Percentiles rank a stretch among this genome's conserved stretches.
phyloP scores from a whole-genome alignment of 2,888 invertebrate species.

The Ectemnius continuus region DNA sequence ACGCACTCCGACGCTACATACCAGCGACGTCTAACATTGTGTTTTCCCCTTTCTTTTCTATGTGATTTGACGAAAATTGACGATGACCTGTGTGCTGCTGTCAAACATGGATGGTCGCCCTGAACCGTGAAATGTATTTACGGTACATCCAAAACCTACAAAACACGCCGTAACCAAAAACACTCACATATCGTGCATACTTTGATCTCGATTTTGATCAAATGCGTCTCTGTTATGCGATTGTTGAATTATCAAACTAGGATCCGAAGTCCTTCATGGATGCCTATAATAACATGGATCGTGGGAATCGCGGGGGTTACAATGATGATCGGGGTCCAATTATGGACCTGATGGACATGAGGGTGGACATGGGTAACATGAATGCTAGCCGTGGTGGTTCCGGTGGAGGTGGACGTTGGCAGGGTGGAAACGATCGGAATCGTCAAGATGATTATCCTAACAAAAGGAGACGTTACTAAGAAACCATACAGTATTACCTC shows the following conservation, averaged over 20 bases:
- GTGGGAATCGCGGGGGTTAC: slow-evolving; percentile 75
- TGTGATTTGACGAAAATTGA: slow-evolving; percentile 79
- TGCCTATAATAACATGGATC: slow-evolving; percentile 77
- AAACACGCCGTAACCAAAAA: slow-evolving; percentile 34
- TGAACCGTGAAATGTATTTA: slow-evolving; percentile 72
- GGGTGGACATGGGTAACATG: slow-evolving; percentile 76
- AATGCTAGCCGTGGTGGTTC: slow-evolving; percentile 74
- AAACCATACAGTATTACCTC: slow-evolving; percentile 29
- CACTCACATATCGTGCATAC: slow-evolving; percentile 10
- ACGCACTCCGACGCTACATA: slow-evolving; percentile 45
- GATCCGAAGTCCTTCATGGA: slow-evolving; percentile 79
- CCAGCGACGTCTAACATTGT: slow-evolving; percentile 75
- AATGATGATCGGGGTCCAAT: slow-evolving; percentile 76
- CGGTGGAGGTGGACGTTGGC: slow-evolving; percentile 75
- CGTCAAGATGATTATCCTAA: slow-evolving; percentile 84
- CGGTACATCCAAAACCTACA: slow-evolving; percentile 62
- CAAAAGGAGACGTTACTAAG: slow-evolving; percentile 83
- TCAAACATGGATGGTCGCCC: slow-evolving; percentile 77
- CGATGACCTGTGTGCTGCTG: slow-evolving; percentile 77
- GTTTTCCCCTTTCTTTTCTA: slow-evolving; percentile 79
- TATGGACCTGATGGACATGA: slow-evolving; percentile 78
- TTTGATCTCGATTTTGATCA: slow-evolving; percentile 9
- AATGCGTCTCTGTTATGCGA: slow-evolving; percentile 12
- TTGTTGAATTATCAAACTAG: slow-evolving; percentile 56
- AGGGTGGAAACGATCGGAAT: slow-evolving; percentile 79